A percentile compares a stretch with the other conserved stretches of the same genome.
phyloP scores from a whole-genome alignment of 1,140 invertebrate genomes.

The Cydia splendana region DNA sequence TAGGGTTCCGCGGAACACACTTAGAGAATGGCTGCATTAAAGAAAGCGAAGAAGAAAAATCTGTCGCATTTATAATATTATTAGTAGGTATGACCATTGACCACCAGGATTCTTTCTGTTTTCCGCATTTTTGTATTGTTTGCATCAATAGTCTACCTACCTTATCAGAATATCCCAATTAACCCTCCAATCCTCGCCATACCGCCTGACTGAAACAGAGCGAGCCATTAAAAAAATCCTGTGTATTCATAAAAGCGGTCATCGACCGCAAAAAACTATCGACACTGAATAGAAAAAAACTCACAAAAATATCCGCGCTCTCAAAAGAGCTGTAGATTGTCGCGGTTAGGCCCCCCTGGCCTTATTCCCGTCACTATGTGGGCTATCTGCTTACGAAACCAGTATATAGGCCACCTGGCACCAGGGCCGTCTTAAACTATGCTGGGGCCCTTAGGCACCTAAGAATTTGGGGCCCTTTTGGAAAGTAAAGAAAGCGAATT shows the following conservation, averaged over 20 bases:
- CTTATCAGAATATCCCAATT: slow-evolving; percentile 10
- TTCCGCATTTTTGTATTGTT: background rate
- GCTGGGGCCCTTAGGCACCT: too few relatives aligned
- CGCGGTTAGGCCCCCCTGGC: slow-evolving; percentile 15
- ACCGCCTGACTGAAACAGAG: slow-evolving; percentile 4
- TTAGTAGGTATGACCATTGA: too few relatives aligned
- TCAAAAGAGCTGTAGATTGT: slow-evolving; percentile 33
- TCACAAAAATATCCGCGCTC: slow-evolving; percentile 23
- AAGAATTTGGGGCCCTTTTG: too few relatives aligned
- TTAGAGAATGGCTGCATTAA: too few relatives aligned
- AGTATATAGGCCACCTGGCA: background rate
- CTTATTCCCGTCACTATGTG: background rate
- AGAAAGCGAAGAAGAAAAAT: too few relatives aligned
- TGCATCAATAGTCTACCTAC: background rate
- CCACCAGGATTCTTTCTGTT: background rate
- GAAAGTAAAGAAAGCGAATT: too few relatives aligned
- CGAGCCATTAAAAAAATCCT: slow-evolving; percentile 9
- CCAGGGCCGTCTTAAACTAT: too few relatives aligned
- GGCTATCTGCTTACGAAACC: background rate
- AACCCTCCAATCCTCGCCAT: slow-evolving; percentile 8
- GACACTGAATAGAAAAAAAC: slow-evolving; percentile 29
- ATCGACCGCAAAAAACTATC: slow-evolving; percentile 33
- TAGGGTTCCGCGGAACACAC: too few relatives aligned
- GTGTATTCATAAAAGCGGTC: slow-evolving; percentile 30
- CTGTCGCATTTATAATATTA: too few relatives aligned